These are phyloP conservation scores for Neria commutata DNA, from an alignment of 2,888 invertebrate species.

Conservation along the genomic window DNA sequence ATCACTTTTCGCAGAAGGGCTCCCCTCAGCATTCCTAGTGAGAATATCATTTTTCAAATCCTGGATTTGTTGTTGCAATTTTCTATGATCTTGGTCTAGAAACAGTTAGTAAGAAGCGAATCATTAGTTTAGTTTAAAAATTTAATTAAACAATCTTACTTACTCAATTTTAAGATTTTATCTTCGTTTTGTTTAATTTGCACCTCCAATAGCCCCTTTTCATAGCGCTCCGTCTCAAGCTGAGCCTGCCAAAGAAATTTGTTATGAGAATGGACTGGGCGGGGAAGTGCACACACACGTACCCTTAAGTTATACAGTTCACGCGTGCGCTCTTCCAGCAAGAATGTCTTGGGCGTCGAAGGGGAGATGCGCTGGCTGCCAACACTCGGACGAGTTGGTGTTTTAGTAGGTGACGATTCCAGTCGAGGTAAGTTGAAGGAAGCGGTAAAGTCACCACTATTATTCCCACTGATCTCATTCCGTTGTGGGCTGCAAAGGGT, in stretches of 20 bases:
- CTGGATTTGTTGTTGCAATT: constrained; percentile 39
- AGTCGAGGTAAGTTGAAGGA: constrained; percentile 16
- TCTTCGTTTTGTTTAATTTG: constrained; percentile 52
- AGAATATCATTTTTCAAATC: constrained; percentile 43
- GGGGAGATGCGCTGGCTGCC: constrained; percentile 38
- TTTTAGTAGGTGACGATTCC: constrained; percentile 35
- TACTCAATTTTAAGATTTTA: constrained; percentile 45
- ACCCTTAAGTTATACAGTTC: constrained; percentile 53
- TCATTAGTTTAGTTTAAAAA: background rate
- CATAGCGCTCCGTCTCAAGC: constrained; percentile 57
- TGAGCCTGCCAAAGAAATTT: constrained; percentile 39
- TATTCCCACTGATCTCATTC: constrained; percentile 25
- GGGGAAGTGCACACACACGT: constrained; percentile 22
- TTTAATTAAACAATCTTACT: constrained; percentile 17
- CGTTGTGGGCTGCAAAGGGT: constrained; percentile 23
- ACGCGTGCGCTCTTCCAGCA: constrained; percentile 52
- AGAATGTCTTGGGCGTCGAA: constrained; percentile 49
- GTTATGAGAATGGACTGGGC: constrained; percentile 2
- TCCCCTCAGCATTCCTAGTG: constrained; percentile 33
- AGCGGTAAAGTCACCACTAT: constrained; percentile 10
- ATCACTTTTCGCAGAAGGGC: constrained; percentile 30
- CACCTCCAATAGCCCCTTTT: constrained; percentile 51
- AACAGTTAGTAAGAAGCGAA: background rate
- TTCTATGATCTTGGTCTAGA: constrained; percentile 41
- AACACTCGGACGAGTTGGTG: constrained; percentile 31